Evolutionary conservation across 2,888 invertebrate species (phyloP), one percentile per base, ranked within the genome.

Genomic region (Noctua janthina): DNA sequence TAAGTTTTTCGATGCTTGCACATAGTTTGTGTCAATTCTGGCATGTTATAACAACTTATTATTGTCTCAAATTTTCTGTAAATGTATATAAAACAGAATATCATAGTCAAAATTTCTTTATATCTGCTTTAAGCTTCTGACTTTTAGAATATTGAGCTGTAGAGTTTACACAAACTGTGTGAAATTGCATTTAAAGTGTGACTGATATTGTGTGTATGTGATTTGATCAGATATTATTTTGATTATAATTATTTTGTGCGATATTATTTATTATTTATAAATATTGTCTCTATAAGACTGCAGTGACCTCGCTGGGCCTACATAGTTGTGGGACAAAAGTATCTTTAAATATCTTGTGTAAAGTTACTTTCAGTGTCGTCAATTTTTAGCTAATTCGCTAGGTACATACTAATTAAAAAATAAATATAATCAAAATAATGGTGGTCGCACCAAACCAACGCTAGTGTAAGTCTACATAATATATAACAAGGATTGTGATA

Each of bases 401-500:
- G 56, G 39, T 79, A 75, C 73, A 54, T 79, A 74, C 7, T 68
- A 68, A 56, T 70, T 59, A 46, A 64, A 74, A 56, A 77, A 79
- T 90, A 74, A 87, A 49, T 89, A 81, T 89, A 88, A 88, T 90
- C 90, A 89, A 89, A 92, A 88, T 92, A 89, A 90, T 89, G 49
- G 7, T 81, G 84, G 87, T 88, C 84, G 78, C 86, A 85, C 88
- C 90, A 91, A 92, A 93, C 92, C 91, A 91, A 90, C 91, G 88
- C 87, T 91, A 92, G 90, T 74, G 79, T 92, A 92, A 93, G 92
- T 89, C 91, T 91, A 92, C 90, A 89, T 92, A 90, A 89, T 91
- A 89, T 91, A 90, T 91, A 87, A 88, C 68, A 89, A 93, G 94
- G 94, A 95, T 94, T 95, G 95, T 95, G 95, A 95, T 95, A 95